A percentile compares a stretch with the other conserved stretches of the same genome.
These are phyloP conservation scores for Gallinago media DNA, from an alignment of 2,113 vertebrate species.

Conservation along the genomic window DNA sequence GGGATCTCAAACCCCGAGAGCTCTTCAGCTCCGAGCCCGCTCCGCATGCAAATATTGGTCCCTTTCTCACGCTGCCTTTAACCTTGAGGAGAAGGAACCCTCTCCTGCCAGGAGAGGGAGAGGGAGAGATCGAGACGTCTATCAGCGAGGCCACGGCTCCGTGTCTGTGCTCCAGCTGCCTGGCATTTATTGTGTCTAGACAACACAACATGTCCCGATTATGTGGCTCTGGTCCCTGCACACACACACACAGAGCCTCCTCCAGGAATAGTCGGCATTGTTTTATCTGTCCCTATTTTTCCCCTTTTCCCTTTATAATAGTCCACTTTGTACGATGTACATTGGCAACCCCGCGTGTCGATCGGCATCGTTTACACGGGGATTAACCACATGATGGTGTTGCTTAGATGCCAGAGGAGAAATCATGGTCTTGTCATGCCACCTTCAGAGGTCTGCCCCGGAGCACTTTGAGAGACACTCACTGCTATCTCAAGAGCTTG, in stretches of 20 bases:
- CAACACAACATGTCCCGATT: not conserved
- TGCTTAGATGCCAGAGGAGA: not conserved
- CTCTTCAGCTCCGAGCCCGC: not conserved
- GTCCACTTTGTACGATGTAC: fast-evolving
- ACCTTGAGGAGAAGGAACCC: not conserved
- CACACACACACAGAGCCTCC: not conserved
- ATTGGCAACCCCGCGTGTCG: fast-evolving
- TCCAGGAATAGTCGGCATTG: not conserved
- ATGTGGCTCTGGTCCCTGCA: not conserved
- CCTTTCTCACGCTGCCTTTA: not conserved
- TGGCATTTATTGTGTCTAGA: not conserved
- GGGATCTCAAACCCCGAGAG: not conserved
- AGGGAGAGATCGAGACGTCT: not conserved
- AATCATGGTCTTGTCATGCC: not conserved
- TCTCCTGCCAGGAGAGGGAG: not conserved
- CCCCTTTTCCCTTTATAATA: not conserved
- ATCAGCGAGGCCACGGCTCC: not conserved
- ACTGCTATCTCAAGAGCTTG: not conserved
- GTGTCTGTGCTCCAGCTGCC: not conserved
- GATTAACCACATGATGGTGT: fast-evolving
- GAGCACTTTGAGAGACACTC: too few relatives aligned
- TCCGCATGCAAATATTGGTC: not conserved
- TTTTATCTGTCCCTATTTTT: not conserved
- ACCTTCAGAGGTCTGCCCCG: too few relatives aligned
- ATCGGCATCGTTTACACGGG: fast-evolving